These are phyloP conservation scores for Eptesicus fuscus DNA, from an alignment of 2,113 vertebrate genomes.

Conservation along the genomic window DNA sequence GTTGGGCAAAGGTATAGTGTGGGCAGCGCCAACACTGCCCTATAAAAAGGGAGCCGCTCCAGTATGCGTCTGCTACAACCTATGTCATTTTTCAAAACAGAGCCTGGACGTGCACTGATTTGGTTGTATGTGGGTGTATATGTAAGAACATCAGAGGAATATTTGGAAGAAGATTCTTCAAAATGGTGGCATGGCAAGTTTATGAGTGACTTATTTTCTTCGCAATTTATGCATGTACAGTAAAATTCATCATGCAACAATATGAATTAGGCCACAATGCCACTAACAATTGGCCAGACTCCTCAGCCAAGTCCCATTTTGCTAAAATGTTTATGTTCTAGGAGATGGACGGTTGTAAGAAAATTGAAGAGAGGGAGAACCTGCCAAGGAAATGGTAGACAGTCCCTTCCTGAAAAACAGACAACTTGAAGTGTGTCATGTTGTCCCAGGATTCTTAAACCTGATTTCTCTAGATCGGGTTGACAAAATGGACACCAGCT, in stretches of 20 bases:
- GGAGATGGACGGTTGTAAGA: neutral
- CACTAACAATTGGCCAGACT: neutral
- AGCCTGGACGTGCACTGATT: neutral
- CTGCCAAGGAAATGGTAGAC: neutral
- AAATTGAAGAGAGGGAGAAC: neutral
- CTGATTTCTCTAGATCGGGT: neutral
- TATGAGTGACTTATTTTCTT: neutral
- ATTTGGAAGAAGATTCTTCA: neutral
- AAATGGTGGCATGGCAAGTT: neutral
- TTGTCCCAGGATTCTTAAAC: neutral
- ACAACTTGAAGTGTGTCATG: neutral
- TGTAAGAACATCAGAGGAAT: neutral
- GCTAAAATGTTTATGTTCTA: neutral
- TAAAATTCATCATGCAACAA: neutral
- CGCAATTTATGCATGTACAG: neutral
- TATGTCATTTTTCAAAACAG: neutral
- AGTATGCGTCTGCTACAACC: neutral
- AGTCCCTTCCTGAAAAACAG: neutral
- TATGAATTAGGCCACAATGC: neutral
- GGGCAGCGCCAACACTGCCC: neutral
- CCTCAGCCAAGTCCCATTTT: neutral
- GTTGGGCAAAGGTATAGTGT: neutral
- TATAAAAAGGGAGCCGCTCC: neutral
- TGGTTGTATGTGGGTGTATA: neutral
- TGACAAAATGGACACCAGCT: neutral